Evolutionary conservation across 2,113 vertebrate genomes (phyloP), one percentile per base, ranked within the genome.

Genomic region (Noctilio leporinus): DNA sequence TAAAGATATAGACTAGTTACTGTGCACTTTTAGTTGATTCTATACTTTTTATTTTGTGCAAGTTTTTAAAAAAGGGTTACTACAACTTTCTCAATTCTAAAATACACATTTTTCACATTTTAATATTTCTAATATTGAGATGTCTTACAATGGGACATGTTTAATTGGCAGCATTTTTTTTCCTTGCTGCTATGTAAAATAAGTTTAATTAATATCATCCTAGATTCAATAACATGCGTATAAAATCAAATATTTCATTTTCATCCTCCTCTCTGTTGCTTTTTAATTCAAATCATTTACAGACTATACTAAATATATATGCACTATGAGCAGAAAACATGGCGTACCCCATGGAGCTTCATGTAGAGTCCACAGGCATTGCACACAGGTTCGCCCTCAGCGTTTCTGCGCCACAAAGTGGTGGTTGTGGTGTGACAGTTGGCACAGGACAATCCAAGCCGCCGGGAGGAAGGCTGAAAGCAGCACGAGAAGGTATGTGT

Each of bases 321-420:
- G 20, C 1, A 64, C 17, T 30, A 43, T 43, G 47, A 91, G 43
- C 16, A 67, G 22, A 80, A 33, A 12, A 70, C 1, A 5, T 1
- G 2, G 35, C 99, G 97, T 96, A 99, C 99, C 98, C 99, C 99
- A 0, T 99, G 99, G 93, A 99, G 97, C 97, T 99, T 99, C 93
- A 99, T 99, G 98, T 99, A 99, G 94, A 99, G 99, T 33, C 99
- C 99, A 0, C 99, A 99, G 4, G 99, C 99, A 2, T 99, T 99
- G 97, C 99, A 99, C 97, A 99, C 99, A 0, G 99, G 99, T 96
- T 99, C 99, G 0, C 99, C 99, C 96, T 99, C 99, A 0, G 99
- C 99, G 4, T 99, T 99, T 93, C 99, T 99, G 97, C 99, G 99
- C 99, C 99, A 99, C 97, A 99, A 96, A 45, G 99, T 99, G 86